These are phyloP conservation scores for Sympetrum striolatum DNA, from an alignment of 2,888 invertebrate species.

Conservation along the genomic window DNA sequence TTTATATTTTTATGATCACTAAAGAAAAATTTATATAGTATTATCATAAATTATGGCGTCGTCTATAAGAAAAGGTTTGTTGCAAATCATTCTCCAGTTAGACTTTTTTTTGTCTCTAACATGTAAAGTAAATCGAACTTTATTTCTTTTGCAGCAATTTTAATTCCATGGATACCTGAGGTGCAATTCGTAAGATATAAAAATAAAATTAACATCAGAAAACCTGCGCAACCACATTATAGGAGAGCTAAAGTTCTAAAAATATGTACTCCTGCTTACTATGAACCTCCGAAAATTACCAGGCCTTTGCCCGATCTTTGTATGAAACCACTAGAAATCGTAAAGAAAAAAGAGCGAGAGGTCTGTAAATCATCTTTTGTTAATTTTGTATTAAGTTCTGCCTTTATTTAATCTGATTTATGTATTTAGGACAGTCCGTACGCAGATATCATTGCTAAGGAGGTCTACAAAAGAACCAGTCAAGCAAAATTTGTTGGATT, in stretches of 20 bases:
- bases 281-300: constrained; percentile 59
- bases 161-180: constrained; percentile 53
- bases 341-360: constrained; percentile 53
- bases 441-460: constrained; percentile 74
- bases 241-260: constrained; percentile 70
- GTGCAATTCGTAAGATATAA: constrained; percentile 63
- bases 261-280: constrained; percentile 70
- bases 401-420: neutral
- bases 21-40: neutral
- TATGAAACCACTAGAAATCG: constrained; percentile 55
- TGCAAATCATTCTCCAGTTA: too few relatives aligned
- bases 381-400: neutral
- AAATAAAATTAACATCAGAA: constrained; percentile 80
- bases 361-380: constrained; percentile 49
- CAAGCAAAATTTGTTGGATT: constrained; percentile 75
- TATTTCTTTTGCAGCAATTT: constrained; percentile 53
- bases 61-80: neutral
- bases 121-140: neutral
- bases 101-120: too few relatives aligned
- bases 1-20: neutral
- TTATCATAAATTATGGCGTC: neutral
- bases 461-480: constrained; percentile 73
- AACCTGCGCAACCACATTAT: constrained; percentile 74
- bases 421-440: constrained; percentile 69
- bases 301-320: constrained; percentile 64